Evolutionary conservation across 2,113 vertebrate genomes (phyloP), one percentile per base, ranked within the genome.

Genomic region (Periophthalmodon schlosseri): DNA sequence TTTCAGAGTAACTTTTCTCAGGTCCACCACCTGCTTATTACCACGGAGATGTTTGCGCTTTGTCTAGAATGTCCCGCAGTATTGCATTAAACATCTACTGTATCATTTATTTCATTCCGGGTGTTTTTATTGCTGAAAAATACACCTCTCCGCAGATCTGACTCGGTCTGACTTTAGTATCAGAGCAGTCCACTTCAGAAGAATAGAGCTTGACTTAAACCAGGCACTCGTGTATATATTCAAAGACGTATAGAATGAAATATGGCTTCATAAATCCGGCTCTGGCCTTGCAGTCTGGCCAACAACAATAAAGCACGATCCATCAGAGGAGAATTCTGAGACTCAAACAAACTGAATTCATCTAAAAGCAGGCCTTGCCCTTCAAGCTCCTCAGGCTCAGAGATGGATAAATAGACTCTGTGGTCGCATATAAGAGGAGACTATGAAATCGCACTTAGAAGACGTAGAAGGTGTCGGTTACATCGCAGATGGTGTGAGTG

Each of bases 221-320:
- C 63, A 65, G 56, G 33, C 75, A 44, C 44, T 47, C 24, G 13
- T 82, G 68, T 66, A 72, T 79, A 75, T 82, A 52, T 44, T 77
- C 52, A 15, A 15, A 47, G 69, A n/a, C 78, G 56, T 52, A 11
- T 15, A 77, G 70, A 67, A 70, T 83, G 71, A 84, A 68, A 58
- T 77, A 84, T 83, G 76, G 70, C 70, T 86, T 79, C 75, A 84
- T 82, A 79, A 88, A 84, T 87, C 80, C 83, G 71, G 23, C 68
- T 39, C 74, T 21, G 13, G 74, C 58, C 75, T 78, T 18, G 8
- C 75, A 73, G 72, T 74, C 79, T 77, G 54, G 76, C 85, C 86
- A 82, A 85, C 52, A 78, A 73, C 60, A 86, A 81, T 69, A 86
- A 69, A 28, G 36, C 66, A 76, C 75, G 34, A 76, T 86, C 79